Evolutionary conservation across 2,888 invertebrate species (phyloP), one percentile per base, ranked within the genome.

Genomic region (Elaeidobius kamerunicus): DNA sequence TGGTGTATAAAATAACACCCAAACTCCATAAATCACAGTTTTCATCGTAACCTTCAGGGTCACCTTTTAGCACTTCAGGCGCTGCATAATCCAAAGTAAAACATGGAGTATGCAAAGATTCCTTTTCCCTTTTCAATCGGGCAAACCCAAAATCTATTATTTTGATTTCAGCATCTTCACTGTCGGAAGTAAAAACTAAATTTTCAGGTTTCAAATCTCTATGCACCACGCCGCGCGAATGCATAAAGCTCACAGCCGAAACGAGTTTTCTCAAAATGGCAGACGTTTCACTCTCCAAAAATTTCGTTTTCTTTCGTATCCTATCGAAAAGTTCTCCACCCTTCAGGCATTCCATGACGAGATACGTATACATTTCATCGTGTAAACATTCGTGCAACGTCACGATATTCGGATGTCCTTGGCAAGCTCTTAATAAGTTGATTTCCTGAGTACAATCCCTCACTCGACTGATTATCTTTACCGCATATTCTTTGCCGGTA

Each of bases 81-180:
- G 97, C 95, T 0, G 95, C 97, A 75, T 97, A 98, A 64, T 89
- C 88, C 38, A 94, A 73, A 48, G 97, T 96, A 71, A 91, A 98
- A 69, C 97, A 96, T 0, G 97, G 96, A 0, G 94, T 93, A 73
- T 79, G 81, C 65, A 84, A 70, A 7, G 56, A 41, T 28, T 55
- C 55, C 48, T 78, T 77, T 53, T 80, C 76, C 36, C 79, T 81
- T 65, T 85, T 84, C 59, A 83, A 72, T n/a, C 91, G 78, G 12
- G 97, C 94, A 75, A 96, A 96, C 7, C 98, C 97, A 73, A 98
- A 98, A 75, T 98, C 98, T 1, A 97, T 91, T 32, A 98, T 83
- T 70, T 95, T 94, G 15, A 97, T 81, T 61, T 80, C 77, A 11
- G 65, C 65, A n/a, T 68, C 61, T 4, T 70, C 56, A 77, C 79